Percentiles rank a stretch among this genome's conserved stretches.
phyloP scores from a whole-genome alignment of 2,113 vertebrate species.

The Empidonax alnorum region DNA sequence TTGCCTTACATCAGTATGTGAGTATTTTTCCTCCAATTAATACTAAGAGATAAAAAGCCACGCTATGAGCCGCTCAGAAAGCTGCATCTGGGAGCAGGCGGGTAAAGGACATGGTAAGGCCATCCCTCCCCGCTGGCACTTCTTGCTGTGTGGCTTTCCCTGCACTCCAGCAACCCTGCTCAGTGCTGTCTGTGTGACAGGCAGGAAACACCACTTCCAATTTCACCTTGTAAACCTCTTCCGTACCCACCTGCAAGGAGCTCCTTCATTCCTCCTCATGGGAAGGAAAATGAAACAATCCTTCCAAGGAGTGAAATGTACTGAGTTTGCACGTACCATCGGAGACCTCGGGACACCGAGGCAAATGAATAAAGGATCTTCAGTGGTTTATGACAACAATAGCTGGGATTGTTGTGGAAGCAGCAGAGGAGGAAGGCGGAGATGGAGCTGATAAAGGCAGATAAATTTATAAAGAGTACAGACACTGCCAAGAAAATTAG shows the following conservation, averaged over 20 bases:
- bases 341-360: background rate
- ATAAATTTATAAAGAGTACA: background rate
- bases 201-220: background rate
- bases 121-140: background rate
- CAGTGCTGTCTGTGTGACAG: fast-evolving
- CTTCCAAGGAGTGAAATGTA: background rate
- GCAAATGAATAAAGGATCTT: background rate
- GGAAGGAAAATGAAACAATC: background rate
- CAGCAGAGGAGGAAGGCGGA: background rate
- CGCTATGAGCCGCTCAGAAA: background rate
- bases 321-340: background rate
- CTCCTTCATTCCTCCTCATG: background rate
- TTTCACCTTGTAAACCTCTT: background rate
- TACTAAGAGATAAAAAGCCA: background rate
- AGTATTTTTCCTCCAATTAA: background rate
- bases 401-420: background rate
- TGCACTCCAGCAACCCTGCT: fast-evolving
- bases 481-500: background rate
- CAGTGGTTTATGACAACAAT: background rate
- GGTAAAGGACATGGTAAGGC: background rate
- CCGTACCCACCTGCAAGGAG: background rate
- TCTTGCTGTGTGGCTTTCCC: background rate
- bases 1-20: background rate
- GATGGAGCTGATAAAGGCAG: background rate
- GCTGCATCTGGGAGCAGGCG: background rate